Evolutionary conservation across 2,113 vertebrate species (phyloP).

Genomic region (Ptychochromis oligacanthus): DNA sequence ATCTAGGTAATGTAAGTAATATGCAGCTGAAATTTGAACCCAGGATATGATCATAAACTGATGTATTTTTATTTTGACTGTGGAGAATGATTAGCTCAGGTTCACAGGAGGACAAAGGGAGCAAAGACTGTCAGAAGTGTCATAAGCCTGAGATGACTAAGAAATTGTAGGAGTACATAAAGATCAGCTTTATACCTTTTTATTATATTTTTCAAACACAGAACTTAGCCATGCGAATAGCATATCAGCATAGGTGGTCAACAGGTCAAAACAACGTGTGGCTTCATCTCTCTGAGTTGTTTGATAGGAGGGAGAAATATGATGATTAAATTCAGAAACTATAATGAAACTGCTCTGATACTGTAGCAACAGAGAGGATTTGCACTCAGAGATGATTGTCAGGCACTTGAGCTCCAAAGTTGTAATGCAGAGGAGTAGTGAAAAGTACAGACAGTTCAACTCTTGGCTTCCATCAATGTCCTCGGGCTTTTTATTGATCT

Average conservation of each 20-base stretch:
- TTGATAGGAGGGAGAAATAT: constrained; percentile 1
- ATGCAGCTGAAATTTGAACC: background rate
- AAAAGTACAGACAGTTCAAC: constrained; percentile 2
- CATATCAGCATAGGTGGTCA: background rate
- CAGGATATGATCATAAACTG: background rate
- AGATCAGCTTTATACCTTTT: background rate
- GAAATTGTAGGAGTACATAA: background rate
- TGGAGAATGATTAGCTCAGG: background rate
- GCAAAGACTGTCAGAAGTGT: background rate
- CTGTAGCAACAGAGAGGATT: background rate
- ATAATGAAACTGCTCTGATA: background rate
- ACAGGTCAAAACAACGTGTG: background rate
- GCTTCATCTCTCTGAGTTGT: background rate
- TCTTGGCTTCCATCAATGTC: background rate
- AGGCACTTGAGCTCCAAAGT: background rate
- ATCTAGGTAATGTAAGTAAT: background rate
- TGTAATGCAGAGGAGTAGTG: constrained; percentile 9
- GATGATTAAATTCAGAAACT: background rate
- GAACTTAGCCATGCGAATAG: too few relatives aligned
- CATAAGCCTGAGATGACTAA: background rate
- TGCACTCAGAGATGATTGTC: background rate
- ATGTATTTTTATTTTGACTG: rapidly evolving
- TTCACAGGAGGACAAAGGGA: background rate
- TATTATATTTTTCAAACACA: too few relatives aligned
- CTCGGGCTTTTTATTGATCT: background rate